Conservation (phyloP, 2,797 vertebrate species). For the Emydoidea blandingii region DNA sequence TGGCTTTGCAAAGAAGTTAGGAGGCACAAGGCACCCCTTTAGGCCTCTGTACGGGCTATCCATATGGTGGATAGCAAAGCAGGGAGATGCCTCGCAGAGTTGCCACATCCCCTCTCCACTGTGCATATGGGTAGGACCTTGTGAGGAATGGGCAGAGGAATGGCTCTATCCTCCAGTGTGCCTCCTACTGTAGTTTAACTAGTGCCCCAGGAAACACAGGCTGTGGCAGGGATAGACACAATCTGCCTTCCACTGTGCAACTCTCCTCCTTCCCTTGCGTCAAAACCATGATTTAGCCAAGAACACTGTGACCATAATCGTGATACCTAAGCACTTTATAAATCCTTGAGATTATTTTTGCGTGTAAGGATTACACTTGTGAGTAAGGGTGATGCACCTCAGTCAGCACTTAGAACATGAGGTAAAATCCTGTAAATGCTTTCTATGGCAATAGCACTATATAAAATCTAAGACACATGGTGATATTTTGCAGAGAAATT, state of each 20-base stretch:
- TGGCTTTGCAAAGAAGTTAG: not conserved
- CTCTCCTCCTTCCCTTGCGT: not conserved
- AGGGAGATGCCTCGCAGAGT: not conserved
- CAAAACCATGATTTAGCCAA: not conserved
- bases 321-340: not conserved
- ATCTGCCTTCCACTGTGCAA: constrained; percentile 14
- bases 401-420: not conserved
- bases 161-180: not conserved
- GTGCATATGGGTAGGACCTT: not conserved
- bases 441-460: not conserved
- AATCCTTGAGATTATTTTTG: not conserved
- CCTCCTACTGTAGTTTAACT: not conserved
- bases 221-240: not conserved
- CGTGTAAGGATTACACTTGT: not conserved
- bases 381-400: not conserved
- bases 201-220: not conserved
- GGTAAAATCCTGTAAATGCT: constrained; percentile 8
- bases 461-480: not conserved
- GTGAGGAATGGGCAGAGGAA: not conserved
- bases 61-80: not conserved
- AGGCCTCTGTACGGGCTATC: not conserved
- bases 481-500: not conserved
- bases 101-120: not conserved
- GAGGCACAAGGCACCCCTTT: not conserved
- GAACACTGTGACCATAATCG: constrained; percentile 2